phyloP scores from a whole-genome alignment of 2,888 invertebrate genomes.

The Creontiades dilutus region DNA sequence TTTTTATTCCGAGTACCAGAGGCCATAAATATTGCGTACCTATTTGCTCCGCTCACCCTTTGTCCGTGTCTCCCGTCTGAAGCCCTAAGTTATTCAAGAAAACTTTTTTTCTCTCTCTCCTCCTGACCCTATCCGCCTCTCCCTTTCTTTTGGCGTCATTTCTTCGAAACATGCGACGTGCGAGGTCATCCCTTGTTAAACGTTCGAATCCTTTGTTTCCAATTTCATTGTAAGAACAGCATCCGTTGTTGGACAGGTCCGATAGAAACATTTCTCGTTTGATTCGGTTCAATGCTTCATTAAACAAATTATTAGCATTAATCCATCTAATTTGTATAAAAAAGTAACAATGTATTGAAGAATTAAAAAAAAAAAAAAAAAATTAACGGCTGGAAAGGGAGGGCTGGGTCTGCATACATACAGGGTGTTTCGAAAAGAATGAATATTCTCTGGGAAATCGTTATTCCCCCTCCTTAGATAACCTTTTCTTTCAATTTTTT shows the following conservation, averaged over 20 bases:
- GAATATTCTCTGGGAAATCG: too few relatives aligned
- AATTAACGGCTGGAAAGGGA: too few relatives aligned
- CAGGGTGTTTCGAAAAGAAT: too few relatives aligned
- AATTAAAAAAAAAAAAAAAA: too few relatives aligned
- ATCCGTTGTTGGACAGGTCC: neutral
- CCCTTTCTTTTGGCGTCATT: constrained; percentile 17
- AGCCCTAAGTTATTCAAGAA: constrained; percentile 28
- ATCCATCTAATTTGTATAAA: too few relatives aligned
- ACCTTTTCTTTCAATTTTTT: too few relatives aligned
- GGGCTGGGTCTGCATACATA: too few relatives aligned
- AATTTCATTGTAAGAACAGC: neutral
- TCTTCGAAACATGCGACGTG: constrained; percentile 16
- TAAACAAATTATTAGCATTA: too few relatives aligned
- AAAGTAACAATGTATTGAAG: too few relatives aligned
- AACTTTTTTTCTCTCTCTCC: neutral
- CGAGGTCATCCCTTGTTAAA: constrained; percentile 30
- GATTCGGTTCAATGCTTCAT: too few relatives aligned
- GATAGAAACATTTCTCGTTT: too few relatives aligned
- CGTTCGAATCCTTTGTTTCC: neutral
- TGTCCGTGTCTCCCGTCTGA: neutral
- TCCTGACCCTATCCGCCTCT: neutral
- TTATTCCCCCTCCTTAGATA: too few relatives aligned
- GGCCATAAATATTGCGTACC: constrained; percentile 50
- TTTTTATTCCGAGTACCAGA: neutral
- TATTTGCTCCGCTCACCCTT: constrained; percentile 1